Evolutionary conservation across 2,113 vertebrate genomes (phyloP).

Genomic region (Holacanthus passer): DNA sequence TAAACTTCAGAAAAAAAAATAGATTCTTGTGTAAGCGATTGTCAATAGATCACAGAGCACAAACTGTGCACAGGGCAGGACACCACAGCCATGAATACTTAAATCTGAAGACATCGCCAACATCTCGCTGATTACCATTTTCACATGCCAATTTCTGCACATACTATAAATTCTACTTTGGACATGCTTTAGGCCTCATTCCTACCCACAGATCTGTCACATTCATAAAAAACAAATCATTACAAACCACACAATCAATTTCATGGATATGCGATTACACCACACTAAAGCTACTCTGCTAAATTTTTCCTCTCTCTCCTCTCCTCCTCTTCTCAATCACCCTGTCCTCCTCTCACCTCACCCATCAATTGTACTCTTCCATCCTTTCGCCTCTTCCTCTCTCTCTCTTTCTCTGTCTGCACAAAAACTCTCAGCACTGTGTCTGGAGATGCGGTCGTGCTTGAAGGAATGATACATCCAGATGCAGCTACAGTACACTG

Average conservation of each 20-base stretch:
- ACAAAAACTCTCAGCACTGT: not conserved
- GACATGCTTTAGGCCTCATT: not conserved
- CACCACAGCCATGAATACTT: not conserved
- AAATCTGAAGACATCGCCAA: not conserved
- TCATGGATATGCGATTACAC: not conserved
- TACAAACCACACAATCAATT: not conserved
- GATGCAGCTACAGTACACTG: not conserved
- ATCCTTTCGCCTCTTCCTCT: not conserved
- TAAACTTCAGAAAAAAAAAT: not conserved
- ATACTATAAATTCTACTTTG: not conserved
- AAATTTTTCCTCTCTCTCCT: not conserved
- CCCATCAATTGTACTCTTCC: not conserved
- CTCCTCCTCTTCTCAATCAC: conserved; percentile 19
- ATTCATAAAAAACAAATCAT: not conserved
- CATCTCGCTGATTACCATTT: not conserved
- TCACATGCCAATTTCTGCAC: not conserved
- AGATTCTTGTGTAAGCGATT: not conserved
- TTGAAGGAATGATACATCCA: not conserved
- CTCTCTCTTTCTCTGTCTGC: not conserved
- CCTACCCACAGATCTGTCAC: not conserved
- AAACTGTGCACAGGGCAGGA: not conserved
- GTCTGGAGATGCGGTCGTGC: not conserved
- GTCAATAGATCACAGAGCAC: not conserved
- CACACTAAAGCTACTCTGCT: not conserved
- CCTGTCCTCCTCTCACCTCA: not conserved